Base-by-base conservation (phyloP, 2,888 invertebrate genomes). In the Oligia latruncula region DNA sequence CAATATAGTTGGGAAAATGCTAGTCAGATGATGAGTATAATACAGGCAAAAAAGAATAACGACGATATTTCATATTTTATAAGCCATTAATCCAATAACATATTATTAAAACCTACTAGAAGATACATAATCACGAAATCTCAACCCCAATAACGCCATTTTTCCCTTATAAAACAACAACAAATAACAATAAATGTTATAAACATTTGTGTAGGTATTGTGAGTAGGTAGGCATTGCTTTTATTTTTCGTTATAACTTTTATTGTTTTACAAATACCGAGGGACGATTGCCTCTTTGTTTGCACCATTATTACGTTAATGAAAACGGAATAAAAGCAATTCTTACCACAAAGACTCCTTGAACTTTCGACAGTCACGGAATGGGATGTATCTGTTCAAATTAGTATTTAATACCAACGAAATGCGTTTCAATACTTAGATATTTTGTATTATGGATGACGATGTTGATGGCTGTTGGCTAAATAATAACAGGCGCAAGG, bases 331-430 rank as follows among this genome's bases (percentile, higher is more conserved):
- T 92, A 91, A 91, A 92, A 91, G 89, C 90, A 91, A 81, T 80
- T 74, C 85, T 89, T 91, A 90, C 87, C 90, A 83, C 91, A 87
- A 85, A 90, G 87, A 81, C 89, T 91, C 95, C 95, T 95, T 95
- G 94, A 94, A 94, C 94, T 94, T 95, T 95, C 83, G 82, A 89
- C 82, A 92, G 91, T 92, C 93, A 92, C 92, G 93, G 89, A 92
- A 88, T 90, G 81, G 83, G 88, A 90, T 85, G 89, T 89, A 67
- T 90, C 89, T 88, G 91, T 83, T 89, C 86, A 85, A 89, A 90
- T 90, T 91, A 89, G 88, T 90, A 88, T 88, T 86, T 84, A 90
- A 87, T 88, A 78, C 80, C 75, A 68, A 74, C 68, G 62, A 75
- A 88, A 77, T 78, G 62, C 40, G 71, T 78, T 76, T 71, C 43